Evolutionary conservation across 2,113 vertebrate genomes (phyloP).

Genomic region (Athene cunicularia): DNA sequence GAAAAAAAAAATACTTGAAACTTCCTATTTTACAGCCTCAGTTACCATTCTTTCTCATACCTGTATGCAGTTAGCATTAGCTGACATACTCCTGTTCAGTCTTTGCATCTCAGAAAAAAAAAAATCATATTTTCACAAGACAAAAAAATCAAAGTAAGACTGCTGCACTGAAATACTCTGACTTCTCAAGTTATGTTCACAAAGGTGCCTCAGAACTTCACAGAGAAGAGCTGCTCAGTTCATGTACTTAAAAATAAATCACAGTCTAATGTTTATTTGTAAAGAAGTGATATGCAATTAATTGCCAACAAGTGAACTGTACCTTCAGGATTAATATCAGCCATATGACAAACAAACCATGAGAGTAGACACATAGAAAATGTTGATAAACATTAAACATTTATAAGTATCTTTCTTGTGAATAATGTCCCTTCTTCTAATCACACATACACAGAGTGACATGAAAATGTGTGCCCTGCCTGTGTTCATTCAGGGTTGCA

Average conservation of each 20-base stretch:
- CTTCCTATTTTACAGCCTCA: background rate
- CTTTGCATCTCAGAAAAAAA: background rate
- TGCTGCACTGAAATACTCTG: background rate
- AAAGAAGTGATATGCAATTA: background rate
- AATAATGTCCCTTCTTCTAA: background rate
- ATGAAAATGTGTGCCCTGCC: background rate
- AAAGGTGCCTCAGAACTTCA: background rate
- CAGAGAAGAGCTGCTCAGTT: background rate
- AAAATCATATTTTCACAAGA: background rate
- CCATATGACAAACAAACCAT: background rate
- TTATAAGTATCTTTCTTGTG: background rate
- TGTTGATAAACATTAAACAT: background rate
- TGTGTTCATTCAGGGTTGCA: accelerated
- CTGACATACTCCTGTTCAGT: background rate
- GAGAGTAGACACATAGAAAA: background rate
- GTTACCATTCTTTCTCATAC: background rate
- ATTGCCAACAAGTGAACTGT: background rate
- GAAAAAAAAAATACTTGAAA: background rate
- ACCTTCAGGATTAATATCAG: background rate
- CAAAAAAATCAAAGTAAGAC: background rate
- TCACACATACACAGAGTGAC: background rate
- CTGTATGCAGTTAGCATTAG: background rate
- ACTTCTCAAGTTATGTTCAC: background rate
- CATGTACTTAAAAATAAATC: background rate
- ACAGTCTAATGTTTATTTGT: background rate